Conservation (phyloP, 2,113 vertebrate species). For the Asarcornis scutulata region DNA sequence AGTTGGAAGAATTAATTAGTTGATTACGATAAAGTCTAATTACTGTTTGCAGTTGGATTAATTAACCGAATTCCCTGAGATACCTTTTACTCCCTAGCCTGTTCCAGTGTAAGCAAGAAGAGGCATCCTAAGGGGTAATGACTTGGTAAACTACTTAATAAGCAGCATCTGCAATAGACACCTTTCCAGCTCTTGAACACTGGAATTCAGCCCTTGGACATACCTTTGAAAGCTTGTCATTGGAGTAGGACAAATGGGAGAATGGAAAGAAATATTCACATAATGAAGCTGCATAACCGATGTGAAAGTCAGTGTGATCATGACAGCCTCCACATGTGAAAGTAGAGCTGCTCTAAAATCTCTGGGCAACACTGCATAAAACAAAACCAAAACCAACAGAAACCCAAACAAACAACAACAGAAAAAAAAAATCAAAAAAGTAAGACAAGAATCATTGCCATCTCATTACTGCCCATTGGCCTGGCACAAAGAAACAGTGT, state of each 20-base stretch:
- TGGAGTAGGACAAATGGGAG: not conserved
- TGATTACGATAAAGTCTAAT: conserved; percentile 65
- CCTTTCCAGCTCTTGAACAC: conserved; percentile 11
- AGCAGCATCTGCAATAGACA: conserved; percentile 28
- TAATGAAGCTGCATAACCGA: not conserved
- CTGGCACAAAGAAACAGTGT: not conserved
- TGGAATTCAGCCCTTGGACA: conserved; percentile 5
- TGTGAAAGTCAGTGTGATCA: not conserved
- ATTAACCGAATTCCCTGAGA: conserved; percentile 58
- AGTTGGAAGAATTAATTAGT: conserved; percentile 71
- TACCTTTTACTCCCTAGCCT: conserved; percentile 5
- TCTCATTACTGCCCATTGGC: not conserved
- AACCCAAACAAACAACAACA: not conserved
- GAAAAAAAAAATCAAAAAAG: not conserved
- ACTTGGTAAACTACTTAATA: conserved; percentile 61
- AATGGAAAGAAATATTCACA: not conserved
- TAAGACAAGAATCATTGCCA: not conserved
- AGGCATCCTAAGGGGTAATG: conserved; percentile 48
- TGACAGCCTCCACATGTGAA: not conserved
- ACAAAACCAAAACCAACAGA: too few relatives aligned
- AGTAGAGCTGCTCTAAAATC: not conserved
- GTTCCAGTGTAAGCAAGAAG: conserved; percentile 36
- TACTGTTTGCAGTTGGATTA: conserved; percentile 68
- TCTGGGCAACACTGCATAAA: not conserved
- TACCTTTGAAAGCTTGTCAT: conserved; percentile 3